Evolutionary conservation across 2,888 invertebrate genomes (phyloP), one percentile per base, ranked within the genome.

Genomic region (Meta bourneti): DNA sequence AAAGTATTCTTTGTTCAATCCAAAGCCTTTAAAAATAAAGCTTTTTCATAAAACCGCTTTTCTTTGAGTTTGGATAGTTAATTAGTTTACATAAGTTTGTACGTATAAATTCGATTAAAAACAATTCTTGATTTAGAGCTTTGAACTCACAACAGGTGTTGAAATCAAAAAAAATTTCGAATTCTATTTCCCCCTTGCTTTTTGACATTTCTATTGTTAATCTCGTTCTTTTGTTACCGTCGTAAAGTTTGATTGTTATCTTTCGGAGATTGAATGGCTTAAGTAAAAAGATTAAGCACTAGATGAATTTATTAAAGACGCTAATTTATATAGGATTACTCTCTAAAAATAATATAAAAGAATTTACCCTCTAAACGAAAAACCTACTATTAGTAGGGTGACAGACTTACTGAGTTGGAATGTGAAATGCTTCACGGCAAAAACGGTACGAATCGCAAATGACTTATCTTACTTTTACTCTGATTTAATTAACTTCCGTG

Each of bases 141-240:
- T 80, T 72, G 78, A 52, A 75, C 75, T 7, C 86, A n/a, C 80
- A 87, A 87, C 87, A 87, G 87, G 87, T 80, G 80, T 52, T 72
- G 61, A 87, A 87, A 72, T 87, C 87, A 54, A 80, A 80, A 71
- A 72, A 87, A 87, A 71, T 80, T 51, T 34, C n/a, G 20, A 48
- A 16, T 72, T 19, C 72, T 74, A 54, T 72, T 87, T 87, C 16
- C 54, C 19, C 78, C 61, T 49, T 79, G n/a, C 48, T 72, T 72
- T 79, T 52, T 7, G 49, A 54, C 80, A 54, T 54, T 52, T 80
- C 20, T 80, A 80, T 78, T 80, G 87, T 80, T 87, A 71, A 87
- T 79, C 77, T 87, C 80, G 72, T 54, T 49, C 52, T 72, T 71
- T 87, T 87, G 87, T 54, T 71, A 79, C 80, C 80, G 79, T 54